phyloP scores from a whole-genome alignment of 2,113 vertebrate species.

The Pachycephala philippinensis region DNA sequence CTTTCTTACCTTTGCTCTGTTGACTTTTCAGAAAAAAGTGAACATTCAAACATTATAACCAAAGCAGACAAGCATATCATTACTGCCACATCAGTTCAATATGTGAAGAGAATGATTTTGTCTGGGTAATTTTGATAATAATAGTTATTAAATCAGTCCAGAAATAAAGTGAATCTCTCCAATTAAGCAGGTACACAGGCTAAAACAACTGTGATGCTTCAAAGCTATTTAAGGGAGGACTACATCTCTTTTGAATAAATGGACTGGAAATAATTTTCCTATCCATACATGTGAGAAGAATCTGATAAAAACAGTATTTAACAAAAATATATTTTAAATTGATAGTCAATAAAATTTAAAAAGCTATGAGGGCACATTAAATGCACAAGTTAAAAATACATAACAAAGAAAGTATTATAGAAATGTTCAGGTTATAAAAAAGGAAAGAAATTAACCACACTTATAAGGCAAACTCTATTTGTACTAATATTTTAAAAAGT shows the following conservation, averaged over 20 bases:
- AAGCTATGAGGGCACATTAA: not conserved
- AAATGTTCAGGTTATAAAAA: not conserved
- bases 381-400: not conserved
- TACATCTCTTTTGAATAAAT: not conserved
- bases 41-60: not conserved
- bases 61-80: not conserved
- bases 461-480: not conserved
- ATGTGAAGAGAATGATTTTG: not conserved
- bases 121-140: not conserved
- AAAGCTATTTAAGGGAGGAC: not conserved
- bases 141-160: not conserved
- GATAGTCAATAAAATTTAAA: not conserved
- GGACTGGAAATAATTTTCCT: not conserved
- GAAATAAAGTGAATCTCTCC: not conserved
- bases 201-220: not conserved
- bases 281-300: not conserved
- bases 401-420: not conserved
- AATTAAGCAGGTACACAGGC: not conserved
- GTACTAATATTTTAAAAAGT: not conserved
- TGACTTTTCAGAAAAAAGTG: not conserved
- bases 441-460: not conserved
- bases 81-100: not conserved
- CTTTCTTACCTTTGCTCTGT: not conserved
- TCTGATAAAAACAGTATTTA: not conserved
- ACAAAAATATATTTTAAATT: not conserved